Conservation (phyloP, 2,113 vertebrate genomes). For the Larimichthys polyactis region DNA sequence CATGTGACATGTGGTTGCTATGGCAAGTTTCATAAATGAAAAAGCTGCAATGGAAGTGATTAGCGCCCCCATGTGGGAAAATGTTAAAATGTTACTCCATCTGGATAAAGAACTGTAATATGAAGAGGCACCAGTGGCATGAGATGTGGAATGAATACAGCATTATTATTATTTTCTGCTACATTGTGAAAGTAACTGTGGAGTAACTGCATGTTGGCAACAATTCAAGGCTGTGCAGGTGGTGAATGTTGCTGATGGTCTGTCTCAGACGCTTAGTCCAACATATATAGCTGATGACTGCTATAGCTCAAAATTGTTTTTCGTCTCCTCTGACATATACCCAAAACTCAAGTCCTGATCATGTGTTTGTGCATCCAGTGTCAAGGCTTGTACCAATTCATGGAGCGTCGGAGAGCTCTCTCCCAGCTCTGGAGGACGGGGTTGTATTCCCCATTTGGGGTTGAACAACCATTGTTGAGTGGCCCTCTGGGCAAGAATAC, state of each 20-base stretch:
- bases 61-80: slow-evolving; percentile 50
- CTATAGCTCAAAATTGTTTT: background rate
- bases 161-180: background rate
- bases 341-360: background rate
- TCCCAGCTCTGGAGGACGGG: slow-evolving; percentile 89
- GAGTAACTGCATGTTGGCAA: too few species aligned
- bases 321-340: background rate
- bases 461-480: slow-evolving; percentile 1
- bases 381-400: slow-evolving; percentile 89
- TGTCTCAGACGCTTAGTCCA: background rate
- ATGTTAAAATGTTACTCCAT: background rate
- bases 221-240: background rate
- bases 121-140: background rate
- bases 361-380: background rate
- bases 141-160: slow-evolving; percentile 14
- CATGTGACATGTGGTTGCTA: slow-evolving; percentile 42
- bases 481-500: slow-evolving; percentile 86
- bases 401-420: slow-evolving; percentile 87
- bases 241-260: background rate
- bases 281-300: background rate
- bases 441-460: slow-evolving; percentile 76
- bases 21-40: slow-evolving; percentile 6
- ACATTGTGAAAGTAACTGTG: background rate
- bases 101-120: background rate
- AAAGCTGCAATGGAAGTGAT: slow-evolving; percentile 13